Base-by-base conservation (phyloP, 1,140 invertebrate genomes). In the Steinernema feltiae region DNA sequence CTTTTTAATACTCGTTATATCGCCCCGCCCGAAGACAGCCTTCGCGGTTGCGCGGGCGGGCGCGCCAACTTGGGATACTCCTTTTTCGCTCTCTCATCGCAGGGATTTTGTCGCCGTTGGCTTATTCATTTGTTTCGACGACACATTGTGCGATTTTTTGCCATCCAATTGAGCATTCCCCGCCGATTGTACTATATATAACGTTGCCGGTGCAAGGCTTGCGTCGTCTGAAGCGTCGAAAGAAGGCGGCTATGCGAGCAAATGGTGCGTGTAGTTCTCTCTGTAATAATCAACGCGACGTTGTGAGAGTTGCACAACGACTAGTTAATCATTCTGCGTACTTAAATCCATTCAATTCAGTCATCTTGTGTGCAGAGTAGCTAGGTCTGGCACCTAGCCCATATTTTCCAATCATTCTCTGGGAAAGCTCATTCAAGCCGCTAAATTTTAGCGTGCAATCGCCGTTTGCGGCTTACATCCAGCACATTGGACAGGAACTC, bases 391-490 rank as follows among this genome's bases (percentile, higher is more conserved):
- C 7, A 12, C 24, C 53, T 63, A 3, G 15, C 12, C 53, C 15
- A 15, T 3, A 63, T 3, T 17, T 21, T 21, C 7, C 53, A 63
- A 63, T 63, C 53, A 63, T 63, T 63, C 53, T 63, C 7, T 63
- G 53, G 53, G 53, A 63, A 27, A 63, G 12, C 24, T 63, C 53
- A 3, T 63, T 63, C 53, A 63, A 63, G 53, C 53, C 53, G 53
- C 53, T 63, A 63, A 63, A 63, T 21, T 63, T 82, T 53, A 79
- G 76, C 69, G 83, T 82, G 2, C 78, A 81, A 24, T 82, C 81
- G 1, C 82, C 81, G n/a, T 84, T 82, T 74, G 69, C 78, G 18
- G 81, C 83, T 17, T 82, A 82, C 71, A 83, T 82, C 72, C 80
- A 82, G 31, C 82, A 82, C 69, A 82, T 82, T 41, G 79, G 72